A percentile compares a stretch with the other conserved stretches of the same genome.
These are phyloP conservation scores for Cataglyphis albicans DNA, from an alignment of 2,888 invertebrate genomes.

Conservation along the genomic window DNA sequence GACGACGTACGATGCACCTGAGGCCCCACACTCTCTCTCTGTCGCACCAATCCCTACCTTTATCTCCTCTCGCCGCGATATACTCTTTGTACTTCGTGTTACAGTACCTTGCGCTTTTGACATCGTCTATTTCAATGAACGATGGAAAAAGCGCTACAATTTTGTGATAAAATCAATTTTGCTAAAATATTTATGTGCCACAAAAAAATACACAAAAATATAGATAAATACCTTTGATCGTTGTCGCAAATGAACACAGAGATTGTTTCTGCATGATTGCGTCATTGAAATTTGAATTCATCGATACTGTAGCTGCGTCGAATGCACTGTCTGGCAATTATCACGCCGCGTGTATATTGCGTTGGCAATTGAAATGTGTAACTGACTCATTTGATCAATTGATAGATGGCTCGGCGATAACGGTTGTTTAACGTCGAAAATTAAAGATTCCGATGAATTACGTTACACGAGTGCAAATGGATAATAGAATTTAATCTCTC, in stretches of 20 bases:
- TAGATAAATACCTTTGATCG: background rate
- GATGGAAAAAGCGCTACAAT: background rate
- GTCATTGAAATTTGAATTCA: background rate
- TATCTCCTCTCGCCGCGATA: background rate
- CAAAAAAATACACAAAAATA: background rate
- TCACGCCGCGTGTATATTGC: background rate
- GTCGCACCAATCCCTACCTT: slow-evolving; percentile 1
- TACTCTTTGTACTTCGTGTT: slow-evolving; percentile 4
- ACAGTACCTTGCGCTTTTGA: slow-evolving; percentile 13
- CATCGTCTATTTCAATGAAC: background rate
- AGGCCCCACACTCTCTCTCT: slow-evolving; percentile 32
- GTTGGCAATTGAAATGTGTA: slow-evolving; percentile 12
- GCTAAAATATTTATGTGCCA: background rate
- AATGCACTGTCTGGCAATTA: slow-evolving; percentile 27
- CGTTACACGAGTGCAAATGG: background rate
- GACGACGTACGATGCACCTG: slow-evolving; percentile 68
- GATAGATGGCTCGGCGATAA: background rate
- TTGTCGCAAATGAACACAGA: background rate
- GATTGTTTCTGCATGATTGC: background rate
- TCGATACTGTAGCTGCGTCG: background rate
- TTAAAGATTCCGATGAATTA: background rate
- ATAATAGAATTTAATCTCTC: background rate
- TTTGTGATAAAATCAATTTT: background rate
- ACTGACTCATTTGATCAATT: slow-evolving; percentile 25
- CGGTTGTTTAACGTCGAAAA: slow-evolving; percentile 10